Evolutionary conservation across 2,888 invertebrate genomes (phyloP), one percentile per base, ranked within the genome.

Genomic region (Dynastes grantii): DNA sequence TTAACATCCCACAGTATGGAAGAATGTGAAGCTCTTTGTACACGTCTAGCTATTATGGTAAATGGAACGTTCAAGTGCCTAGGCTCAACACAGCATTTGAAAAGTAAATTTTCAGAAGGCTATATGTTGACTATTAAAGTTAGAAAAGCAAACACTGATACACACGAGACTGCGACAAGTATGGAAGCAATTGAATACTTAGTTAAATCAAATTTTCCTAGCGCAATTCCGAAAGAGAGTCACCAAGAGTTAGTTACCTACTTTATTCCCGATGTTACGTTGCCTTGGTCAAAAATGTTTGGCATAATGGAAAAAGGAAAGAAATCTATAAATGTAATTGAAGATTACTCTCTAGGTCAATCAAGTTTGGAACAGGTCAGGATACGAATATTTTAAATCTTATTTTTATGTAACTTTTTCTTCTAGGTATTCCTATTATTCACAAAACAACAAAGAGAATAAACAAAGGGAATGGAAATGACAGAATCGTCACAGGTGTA

Each of bases 1-100:
- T 90, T 97, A 79, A 97, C 97, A 22, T 96, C 96, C 64, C 95
- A 95, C 90, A 95, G 94, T 87, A 95, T 96, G 95, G 95, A 95
- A 89, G 96, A 96, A 88, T 95, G 95, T 88, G 96, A 96, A 89
- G 95, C 95, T 22, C 90, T 96, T 29, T 96, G 96, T 87, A 94
- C 95, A 1, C 90, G 95, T 4, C 88, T 96, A 82, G 95, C 95
- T 58, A 94, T 96, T 81, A 96, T 96, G 96, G 95, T 95, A n/a
- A 95, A 95, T 87, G 96, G 96, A 0, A 91, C 92, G 81, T 94
- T 96, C 87, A 92, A 93, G 86, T 96, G 96, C 84, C 89, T 96
- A 65, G 96, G 96, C 27, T 94, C 95, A 0, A 93, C 94, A 61
- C 96, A 96, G 84, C 95, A 95, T 87, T 90, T 96, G 76, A 96